Base-by-base conservation (phyloP, 2,797 vertebrate species). In the Pseudomugil tenellus region DNA sequence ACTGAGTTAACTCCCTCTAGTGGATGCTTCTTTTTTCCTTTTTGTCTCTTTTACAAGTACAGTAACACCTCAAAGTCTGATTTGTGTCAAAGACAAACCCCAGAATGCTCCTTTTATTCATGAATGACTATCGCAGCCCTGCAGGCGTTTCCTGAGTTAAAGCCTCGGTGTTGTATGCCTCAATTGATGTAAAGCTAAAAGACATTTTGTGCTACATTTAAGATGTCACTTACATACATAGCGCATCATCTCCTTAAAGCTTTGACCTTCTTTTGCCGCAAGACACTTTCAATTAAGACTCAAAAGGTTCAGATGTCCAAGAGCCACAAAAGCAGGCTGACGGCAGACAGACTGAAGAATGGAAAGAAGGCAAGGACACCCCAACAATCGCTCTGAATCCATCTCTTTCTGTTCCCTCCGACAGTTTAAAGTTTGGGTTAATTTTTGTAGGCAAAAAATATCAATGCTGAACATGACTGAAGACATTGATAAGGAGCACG, bases 251-350 rank as follows among this genome's bases (percentile, higher is more conserved):
- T 32, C 67, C 69, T 58, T 14, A 16, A 70, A 80, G 74, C 72
- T 67, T 21, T 74, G 78, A 89, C 87, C 81, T 79, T 77, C 68
- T 60, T 70, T 31, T 55, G 72, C 65, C 60, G 60, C 1, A 1
- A 87, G 83, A 86, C 76, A 68, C 67, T 71, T 85, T 69, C 46
- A 58, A 61, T 84, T 78, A 80, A 52, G 69, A 63, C 67, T 74
- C 43, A 72, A 77, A 79, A 76, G 79, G 58, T 25, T 67, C 37
- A 62, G 23, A 65, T 65, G 70, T 75, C 66, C 72, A 75, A 64
- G 58, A 74, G 83, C 57, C 48, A 64, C 28, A 59, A 76, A 78
- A 67, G 63, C 59, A 23, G 58, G 65, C 3, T 64, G 81, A 54
- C 62, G 63, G 79, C 62, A 81, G 84, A 63, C 77, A 69, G 19